Evolutionary conservation across 2,113 vertebrate species (phyloP), one percentile per base, ranked within the genome.

Genomic region (Aldabrachelys gigantea): DNA sequence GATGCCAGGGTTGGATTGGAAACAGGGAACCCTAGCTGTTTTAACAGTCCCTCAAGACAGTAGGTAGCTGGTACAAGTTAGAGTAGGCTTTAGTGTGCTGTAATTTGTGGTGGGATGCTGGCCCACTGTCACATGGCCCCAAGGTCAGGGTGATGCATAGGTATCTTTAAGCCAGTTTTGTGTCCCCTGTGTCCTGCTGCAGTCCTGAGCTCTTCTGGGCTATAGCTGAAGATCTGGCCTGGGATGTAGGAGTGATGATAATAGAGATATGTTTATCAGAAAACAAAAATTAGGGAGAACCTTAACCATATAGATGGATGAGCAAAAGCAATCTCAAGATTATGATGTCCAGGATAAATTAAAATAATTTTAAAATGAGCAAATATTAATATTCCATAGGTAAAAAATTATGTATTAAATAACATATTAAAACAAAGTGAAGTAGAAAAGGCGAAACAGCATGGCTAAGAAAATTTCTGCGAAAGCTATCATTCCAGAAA

Each of bases 51-150:
- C 2, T 54, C 11, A 0, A 3, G 2, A 0, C 10, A 53, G 10
- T 3, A 27, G 27, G 10, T 41, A 69, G 4, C 2, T 79, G 35
- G 1, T 3, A 41, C 22, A 85, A 83, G 4, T 31, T 92, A 41
- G 8, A 1, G 7, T 53, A 89, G 9, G 13, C 31, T 89, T 10
- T 80, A 75, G 38, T 52, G 8, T 24, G 7, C 8, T 75, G 85
- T 76, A 19, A 84, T 1, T 2, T 0, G 0, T 22, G 35, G 27
- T 56, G 79, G 27, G 3, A 6, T 27, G 2, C 6, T 80, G 0
- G 0, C 21, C 27, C 56, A 56, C 0, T 4, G 21, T 21, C 69
- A n/a, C 1, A 1, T 24, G 24, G 29, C 14, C 81, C 2, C 1
- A 14, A 44, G 0, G 1, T 1, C 11, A 24, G 6, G 27, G 25